These are phyloP conservation scores for Caenorhabditis plicata DNA, from an alignment of 2,888 invertebrate species.

Conservation along the genomic window DNA sequence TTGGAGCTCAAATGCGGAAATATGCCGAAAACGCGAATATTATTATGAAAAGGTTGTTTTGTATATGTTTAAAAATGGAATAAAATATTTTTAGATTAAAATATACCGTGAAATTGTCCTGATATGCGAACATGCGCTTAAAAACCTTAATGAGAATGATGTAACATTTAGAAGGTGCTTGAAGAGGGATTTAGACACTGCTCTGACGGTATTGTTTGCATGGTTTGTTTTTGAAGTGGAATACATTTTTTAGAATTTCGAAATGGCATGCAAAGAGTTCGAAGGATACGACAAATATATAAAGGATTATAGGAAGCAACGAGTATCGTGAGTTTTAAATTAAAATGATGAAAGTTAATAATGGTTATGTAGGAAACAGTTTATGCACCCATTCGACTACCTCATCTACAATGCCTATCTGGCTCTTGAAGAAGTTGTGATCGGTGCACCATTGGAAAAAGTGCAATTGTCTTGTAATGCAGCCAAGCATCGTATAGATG, in stretches of 20 bases:
- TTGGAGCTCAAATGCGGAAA: conserved; percentile 5
- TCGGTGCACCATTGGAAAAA: conserved; percentile 24
- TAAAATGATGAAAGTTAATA: not conserved
- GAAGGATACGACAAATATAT: conserved; percentile 8
- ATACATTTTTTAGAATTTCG: too few species aligned
- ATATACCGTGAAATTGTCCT: conserved; percentile 3
- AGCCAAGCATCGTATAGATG: conserved; percentile 1
- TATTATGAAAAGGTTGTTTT: conserved; percentile 1
- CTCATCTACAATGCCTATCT: conserved; percentile 16
- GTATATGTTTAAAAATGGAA: not conserved
- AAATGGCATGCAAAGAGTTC: conserved; percentile 1
- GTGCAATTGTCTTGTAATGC: conserved; percentile 19
- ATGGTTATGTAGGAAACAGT: conserved; percentile 9
- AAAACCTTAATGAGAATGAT: conserved; percentile 3
- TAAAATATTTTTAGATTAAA: conserved; percentile 2
- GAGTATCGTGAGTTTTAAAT: not conserved
- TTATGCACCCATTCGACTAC: conserved; percentile 19
- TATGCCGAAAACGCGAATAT: conserved; percentile 4
- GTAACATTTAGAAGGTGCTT: conserved; percentile 7
- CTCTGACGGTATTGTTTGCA: too few species aligned
- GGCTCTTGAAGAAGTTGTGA: conserved; percentile 20
- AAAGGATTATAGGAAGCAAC: not conserved
- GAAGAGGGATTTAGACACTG: conserved; percentile 5
- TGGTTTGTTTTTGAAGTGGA: too few species aligned
- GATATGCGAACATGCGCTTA: conserved; percentile 9